Percentiles rank a stretch among this genome's conserved stretches.
Evolutionary conservation across 2,797 vertebrate genomes (phyloP).

Genomic region (Holocentrus rufus): DNA sequence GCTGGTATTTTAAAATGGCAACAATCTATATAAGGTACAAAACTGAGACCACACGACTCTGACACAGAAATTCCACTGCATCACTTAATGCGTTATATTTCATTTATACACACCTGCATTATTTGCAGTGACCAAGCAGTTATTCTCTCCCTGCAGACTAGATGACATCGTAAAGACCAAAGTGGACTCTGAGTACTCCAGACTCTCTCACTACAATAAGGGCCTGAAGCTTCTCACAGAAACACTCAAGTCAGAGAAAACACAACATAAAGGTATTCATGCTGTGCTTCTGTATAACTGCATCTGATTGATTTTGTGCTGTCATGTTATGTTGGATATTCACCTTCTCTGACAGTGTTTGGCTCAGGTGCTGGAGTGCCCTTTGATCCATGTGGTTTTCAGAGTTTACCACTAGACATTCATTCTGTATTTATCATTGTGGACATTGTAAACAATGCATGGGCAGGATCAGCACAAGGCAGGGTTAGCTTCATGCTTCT

Average conservation of each 20-base stretch:
- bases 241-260: slow-evolving; percentile 82
- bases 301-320: not conserved
- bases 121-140: not conserved
- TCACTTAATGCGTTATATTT: not conserved
- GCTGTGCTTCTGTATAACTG: not conserved
- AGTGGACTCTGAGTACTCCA: slow-evolving; percentile 81
- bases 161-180: slow-evolving; percentile 84
- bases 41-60: not conserved
- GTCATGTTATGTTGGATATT: not conserved
- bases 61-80: not conserved
- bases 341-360: not conserved
- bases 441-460: not conserved
- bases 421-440: not conserved
- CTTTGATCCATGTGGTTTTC: not conserved
- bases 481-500: not conserved
- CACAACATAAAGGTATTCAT: slow-evolving; percentile 81
- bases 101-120: not conserved
- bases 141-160: slow-evolving; percentile 74
- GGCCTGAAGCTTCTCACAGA: slow-evolving; percentile 84
- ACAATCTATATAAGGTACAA: slow-evolving; percentile 88
- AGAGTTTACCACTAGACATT: not conserved
- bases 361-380: not conserved
- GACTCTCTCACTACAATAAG: slow-evolving; percentile 86
- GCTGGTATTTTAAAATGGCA: slow-evolving; percentile 93
- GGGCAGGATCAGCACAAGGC: not conserved